A percentile compares a stretch with the other conserved stretches of the same genome.
These are phyloP conservation scores for Tiliacea citrago DNA, from an alignment of 2,888 invertebrate species.

Conservation along the genomic window DNA sequence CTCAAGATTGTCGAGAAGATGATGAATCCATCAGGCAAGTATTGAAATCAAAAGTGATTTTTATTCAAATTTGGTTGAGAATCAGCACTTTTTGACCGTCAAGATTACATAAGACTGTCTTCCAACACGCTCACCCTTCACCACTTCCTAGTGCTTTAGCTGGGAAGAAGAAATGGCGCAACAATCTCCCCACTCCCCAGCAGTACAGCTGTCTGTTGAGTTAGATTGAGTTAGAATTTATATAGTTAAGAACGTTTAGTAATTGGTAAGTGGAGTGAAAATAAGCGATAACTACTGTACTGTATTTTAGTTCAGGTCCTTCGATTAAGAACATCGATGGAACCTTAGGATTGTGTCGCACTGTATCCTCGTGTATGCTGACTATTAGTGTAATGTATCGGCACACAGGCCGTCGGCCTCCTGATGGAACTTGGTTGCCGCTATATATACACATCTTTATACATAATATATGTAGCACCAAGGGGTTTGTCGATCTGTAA, in stretches of 20 bases:
- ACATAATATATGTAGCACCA: neutral
- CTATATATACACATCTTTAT: neutral
- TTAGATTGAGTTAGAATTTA: too few relatives aligned
- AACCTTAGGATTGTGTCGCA: neutral
- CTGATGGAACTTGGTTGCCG: neutral
- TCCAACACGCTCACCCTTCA: too few relatives aligned
- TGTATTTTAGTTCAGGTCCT: neutral
- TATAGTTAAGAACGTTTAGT: neutral
- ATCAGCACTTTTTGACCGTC: too few relatives aligned
- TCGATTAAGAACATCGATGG: neutral
- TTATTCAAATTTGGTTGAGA: too few relatives aligned
- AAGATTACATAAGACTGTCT: too few relatives aligned
- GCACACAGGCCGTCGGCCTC: slow-evolving; percentile 20
- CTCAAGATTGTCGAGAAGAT: neutral
- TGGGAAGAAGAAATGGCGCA: too few relatives aligned
- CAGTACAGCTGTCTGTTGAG: too few relatives aligned
- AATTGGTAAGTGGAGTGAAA: neutral
- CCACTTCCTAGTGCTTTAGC: too few relatives aligned
- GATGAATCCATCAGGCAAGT: neutral
- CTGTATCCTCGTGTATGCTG: slow-evolving; percentile 11
- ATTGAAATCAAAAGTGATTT: neutral
- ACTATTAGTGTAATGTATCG: slow-evolving; percentile 44
- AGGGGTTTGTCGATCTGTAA: neutral
- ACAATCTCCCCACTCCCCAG: too few relatives aligned
- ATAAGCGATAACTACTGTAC: too few relatives aligned